phyloP scores from a whole-genome alignment of 2,888 invertebrate genomes.

The Bhutanitis thaidina region DNA sequence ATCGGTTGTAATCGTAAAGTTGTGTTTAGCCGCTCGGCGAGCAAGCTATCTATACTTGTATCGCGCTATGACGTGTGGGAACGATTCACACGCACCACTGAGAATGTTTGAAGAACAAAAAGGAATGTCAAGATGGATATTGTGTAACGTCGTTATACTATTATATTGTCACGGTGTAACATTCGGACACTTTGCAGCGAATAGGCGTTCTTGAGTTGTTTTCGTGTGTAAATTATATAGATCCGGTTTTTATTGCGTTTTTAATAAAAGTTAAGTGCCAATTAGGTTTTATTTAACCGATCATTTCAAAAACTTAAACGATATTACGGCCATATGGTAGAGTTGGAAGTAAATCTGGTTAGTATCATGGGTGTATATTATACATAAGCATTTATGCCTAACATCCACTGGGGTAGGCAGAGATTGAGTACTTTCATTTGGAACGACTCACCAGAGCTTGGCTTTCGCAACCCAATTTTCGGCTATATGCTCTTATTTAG shows the following conservation, averaged over 20 bases:
- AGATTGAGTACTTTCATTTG: no score
- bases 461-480: no score
- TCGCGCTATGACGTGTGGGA: conserved; percentile 49
- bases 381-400: no score
- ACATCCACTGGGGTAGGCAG: no score
- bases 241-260: conserved; percentile 19
- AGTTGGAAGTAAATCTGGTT: no score
- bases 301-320: no score
- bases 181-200: conserved; percentile 59
- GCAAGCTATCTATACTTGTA: conserved; percentile 43
- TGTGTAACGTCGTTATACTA: conserved; percentile 51
- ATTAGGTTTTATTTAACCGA: no score
- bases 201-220: conserved; percentile 48
- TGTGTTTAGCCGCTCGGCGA: conserved; percentile 20
- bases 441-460: no score
- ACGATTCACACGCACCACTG: conserved; percentile 56
- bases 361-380: no score
- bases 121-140: conserved; percentile 75
- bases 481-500: no score
- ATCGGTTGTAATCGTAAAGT: conserved; percentile 22
- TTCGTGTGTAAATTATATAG: conserved; percentile 33
- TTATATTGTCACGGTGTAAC: conserved; percentile 42
- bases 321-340: no score
- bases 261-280: no score
- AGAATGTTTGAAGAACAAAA: conserved; percentile 65